Percentiles rank a stretch among this genome's conserved stretches.
These are phyloP conservation scores for Cetoscarus ocellatus DNA, from an alignment of 2,797 vertebrate species.

Conservation along the genomic window DNA sequence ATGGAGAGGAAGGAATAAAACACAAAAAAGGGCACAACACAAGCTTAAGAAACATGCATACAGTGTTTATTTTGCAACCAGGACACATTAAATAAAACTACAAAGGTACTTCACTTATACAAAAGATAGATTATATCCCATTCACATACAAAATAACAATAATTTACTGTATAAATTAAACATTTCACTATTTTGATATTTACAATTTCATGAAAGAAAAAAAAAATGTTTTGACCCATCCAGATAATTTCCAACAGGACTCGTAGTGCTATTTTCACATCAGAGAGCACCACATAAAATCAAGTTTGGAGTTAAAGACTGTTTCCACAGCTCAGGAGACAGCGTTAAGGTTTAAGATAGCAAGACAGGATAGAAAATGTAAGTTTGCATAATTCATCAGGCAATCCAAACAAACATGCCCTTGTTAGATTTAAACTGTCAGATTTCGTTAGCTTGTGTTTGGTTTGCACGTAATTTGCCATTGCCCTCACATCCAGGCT, in stretches of 20 bases:
- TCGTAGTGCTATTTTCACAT: slow-evolving; percentile 48
- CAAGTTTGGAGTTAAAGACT: slow-evolving; percentile 34
- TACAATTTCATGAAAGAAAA: slow-evolving; percentile 82
- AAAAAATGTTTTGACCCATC: slow-evolving; percentile 56
- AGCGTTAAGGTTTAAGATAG: slow-evolving; percentile 46
- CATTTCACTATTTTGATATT: slow-evolving; percentile 83
- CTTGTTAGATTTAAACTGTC: slow-evolving; percentile 75
- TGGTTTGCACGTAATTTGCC: slow-evolving; percentile 64
- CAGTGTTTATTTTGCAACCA: slow-evolving; percentile 87
- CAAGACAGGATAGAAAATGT: slow-evolving; percentile 56
- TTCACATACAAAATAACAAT: slow-evolving; percentile 89
- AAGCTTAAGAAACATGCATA: slow-evolving; percentile 88
- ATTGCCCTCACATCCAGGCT: slow-evolving; percentile 40
- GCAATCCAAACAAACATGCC: slow-evolving; percentile 75
- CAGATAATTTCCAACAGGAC: slow-evolving; percentile 46
- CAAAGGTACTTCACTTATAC: slow-evolving; percentile 88
- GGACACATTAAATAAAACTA: slow-evolving; percentile 90
- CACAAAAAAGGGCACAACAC: slow-evolving; percentile 45
- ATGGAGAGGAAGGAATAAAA: slow-evolving; percentile 4
- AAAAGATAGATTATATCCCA: slow-evolving; percentile 90
- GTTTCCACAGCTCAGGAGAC: slow-evolving; percentile 38
- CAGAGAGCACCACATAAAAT: slow-evolving; percentile 48
- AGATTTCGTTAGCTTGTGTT: slow-evolving; percentile 70
- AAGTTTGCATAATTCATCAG: slow-evolving; percentile 76
- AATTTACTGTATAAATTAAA: slow-evolving; percentile 92